These are phyloP conservation scores for Protonibea diacanthus DNA, from an alignment of 2,797 vertebrate genomes.

Conservation along the genomic window DNA sequence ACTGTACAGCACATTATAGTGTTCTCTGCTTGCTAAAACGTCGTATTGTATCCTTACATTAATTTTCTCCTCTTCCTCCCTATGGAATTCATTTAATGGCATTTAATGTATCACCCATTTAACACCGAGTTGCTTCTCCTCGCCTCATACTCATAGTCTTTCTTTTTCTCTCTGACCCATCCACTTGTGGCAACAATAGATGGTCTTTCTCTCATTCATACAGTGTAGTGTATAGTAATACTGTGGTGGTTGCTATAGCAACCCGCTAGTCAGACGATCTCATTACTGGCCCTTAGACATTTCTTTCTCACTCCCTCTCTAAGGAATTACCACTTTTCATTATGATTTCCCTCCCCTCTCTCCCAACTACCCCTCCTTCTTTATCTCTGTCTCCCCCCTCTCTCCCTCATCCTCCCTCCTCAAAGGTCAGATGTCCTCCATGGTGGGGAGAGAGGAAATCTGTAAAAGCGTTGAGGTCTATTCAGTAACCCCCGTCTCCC, in stretches of 20 bases:
- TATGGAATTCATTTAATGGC: slow-evolving; percentile 53
- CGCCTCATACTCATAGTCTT: slow-evolving; percentile 54
- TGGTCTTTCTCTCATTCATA: slow-evolving; percentile 91
- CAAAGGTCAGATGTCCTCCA: slow-evolving; percentile 98
- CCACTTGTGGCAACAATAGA: slow-evolving; percentile 84
- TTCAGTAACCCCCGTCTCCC: slow-evolving; percentile 89
- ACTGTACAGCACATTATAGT: slow-evolving; percentile 21
- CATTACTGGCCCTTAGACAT: slow-evolving; percentile 97
- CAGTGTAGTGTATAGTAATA: slow-evolving; percentile 94
- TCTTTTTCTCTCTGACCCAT: slow-evolving; percentile 72
- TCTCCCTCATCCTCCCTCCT: slow-evolving; percentile 74
- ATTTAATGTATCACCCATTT: slow-evolving; percentile 68
- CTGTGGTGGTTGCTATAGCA: slow-evolving; percentile 92
- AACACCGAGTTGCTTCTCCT: slow-evolving; percentile 56
- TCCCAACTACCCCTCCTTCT: slow-evolving; percentile 91
- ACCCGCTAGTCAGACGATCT: slow-evolving; percentile 96
- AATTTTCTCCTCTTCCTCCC: slow-evolving; percentile 28
- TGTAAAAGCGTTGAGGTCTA: slow-evolving; percentile 92
- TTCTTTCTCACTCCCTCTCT: slow-evolving; percentile 92
- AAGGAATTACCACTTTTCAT: slow-evolving; percentile 86
- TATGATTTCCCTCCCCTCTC: slow-evolving; percentile 79
- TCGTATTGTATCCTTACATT: slow-evolving; percentile 22
- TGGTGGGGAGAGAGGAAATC: slow-evolving; percentile 92
- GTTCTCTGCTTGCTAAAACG: slow-evolving; percentile 17
- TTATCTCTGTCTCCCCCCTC: slow-evolving; percentile 76